phyloP scores from a whole-genome alignment of 1,140 invertebrate species.

The Drosophila nebulosa region DNA sequence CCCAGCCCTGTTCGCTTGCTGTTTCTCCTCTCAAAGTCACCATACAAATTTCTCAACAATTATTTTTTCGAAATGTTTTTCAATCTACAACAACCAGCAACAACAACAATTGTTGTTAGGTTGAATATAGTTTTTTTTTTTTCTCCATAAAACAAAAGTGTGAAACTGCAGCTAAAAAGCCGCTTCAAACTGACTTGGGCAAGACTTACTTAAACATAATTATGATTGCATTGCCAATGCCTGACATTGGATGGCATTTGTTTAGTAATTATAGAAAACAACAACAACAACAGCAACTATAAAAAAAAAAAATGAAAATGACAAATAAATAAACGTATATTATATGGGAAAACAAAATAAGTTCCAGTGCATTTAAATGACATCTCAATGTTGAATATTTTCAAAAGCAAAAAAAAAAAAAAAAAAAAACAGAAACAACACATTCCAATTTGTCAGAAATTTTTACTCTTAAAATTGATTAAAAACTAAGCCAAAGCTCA shows the following conservation, averaged over 20 bases:
- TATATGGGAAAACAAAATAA: constrained; percentile 52
- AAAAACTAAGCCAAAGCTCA: no score
- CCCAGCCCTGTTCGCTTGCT: background rate
- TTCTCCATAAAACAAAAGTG: constrained; percentile 66
- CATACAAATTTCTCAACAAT: constrained; percentile 76
- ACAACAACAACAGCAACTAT: background rate
- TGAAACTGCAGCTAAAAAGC: constrained; percentile 46
- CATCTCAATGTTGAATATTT: constrained; percentile 57
- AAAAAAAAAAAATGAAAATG: constrained; percentile 3
- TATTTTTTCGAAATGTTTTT: constrained; percentile 73
- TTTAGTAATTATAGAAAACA: constrained; percentile 69
- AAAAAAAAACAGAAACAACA: no score
- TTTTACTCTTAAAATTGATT: no score
- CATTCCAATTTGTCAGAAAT: no score
- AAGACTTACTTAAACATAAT: constrained; percentile 50
- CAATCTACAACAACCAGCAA: constrained; percentile 37
- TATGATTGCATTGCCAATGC: constrained; percentile 49
- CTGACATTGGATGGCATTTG: constrained; percentile 64
- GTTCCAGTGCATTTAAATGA: constrained; percentile 47
- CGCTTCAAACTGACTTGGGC: constrained; percentile 48
- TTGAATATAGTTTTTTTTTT: constrained; percentile 24
- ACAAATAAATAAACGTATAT: constrained; percentile 18
- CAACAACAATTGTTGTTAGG: background rate
- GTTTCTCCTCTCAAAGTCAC: background rate
- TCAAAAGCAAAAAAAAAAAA: constrained; percentile 22